These are phyloP conservation scores for Asbolus verrucosus DNA, from an alignment of 1,140 invertebrate species.

Conservation along the genomic window DNA sequence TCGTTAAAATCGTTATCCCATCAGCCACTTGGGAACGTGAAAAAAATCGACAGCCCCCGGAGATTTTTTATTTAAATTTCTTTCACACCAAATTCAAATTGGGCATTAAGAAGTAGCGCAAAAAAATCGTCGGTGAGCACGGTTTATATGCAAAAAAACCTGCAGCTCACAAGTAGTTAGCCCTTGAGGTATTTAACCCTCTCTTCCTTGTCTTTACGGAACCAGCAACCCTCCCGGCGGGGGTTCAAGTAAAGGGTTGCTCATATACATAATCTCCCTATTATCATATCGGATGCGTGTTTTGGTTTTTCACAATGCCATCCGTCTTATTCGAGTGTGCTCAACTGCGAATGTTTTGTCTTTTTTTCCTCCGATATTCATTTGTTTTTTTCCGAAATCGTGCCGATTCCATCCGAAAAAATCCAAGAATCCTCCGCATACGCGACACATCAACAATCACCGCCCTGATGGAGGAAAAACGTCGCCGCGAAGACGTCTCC, in stretches of 20 bases:
- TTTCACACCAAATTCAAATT: conserved; percentile 45
- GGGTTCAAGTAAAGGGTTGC: conserved; percentile 36
- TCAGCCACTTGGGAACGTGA: conserved; percentile 50
- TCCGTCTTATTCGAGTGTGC: conserved; percentile 3
- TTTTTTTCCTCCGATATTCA: not conserved
- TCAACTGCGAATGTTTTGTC: not conserved
- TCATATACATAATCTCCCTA: conserved; percentile 47
- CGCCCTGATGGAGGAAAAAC: not conserved
- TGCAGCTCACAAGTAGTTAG: conserved; percentile 32
- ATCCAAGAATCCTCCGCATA: too few relatives aligned
- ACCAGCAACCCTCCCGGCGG: conserved; percentile 23
- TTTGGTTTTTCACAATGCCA: conserved; percentile 43
- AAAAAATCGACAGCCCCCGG: conserved; percentile 30
- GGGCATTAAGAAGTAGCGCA: conserved; percentile 14
- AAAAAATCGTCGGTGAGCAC: not conserved
- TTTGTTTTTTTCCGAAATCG: not conserved
- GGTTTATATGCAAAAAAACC: conserved; percentile 27
- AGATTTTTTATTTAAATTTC: conserved; percentile 38
- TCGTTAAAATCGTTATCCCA: conserved; percentile 35
- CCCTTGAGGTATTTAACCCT: conserved; percentile 43
- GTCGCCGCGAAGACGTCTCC: not conserved
- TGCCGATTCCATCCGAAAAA: too few relatives aligned
- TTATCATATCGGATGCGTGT: conserved; percentile 46
- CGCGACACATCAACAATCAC: not conserved
- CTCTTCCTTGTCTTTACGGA: conserved; percentile 25